phyloP scores from a whole-genome alignment of 2,113 vertebrate species.

The Gallinago paraguaiae region DNA sequence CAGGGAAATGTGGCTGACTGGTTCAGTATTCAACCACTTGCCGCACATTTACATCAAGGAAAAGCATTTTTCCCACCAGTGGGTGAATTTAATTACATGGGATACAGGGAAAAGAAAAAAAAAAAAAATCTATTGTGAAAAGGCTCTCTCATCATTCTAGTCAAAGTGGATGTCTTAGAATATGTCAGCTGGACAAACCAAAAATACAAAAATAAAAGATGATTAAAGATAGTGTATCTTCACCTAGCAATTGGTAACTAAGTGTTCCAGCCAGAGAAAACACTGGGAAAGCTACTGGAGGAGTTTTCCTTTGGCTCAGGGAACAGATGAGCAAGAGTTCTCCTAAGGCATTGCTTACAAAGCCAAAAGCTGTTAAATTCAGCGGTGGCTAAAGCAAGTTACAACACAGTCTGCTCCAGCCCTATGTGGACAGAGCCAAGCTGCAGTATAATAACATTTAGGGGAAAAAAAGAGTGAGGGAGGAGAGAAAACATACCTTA shows the following conservation, averaged over 20 bases:
- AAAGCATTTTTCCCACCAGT: slow-evolving; percentile 24
- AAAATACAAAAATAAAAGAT: slow-evolving; percentile 36
- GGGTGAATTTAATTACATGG: not conserved
- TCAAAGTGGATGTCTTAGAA: not conserved
- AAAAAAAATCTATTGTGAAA: not conserved
- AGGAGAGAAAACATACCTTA: slow-evolving; percentile 1
- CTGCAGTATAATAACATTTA: not conserved
- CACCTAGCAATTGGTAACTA: slow-evolving; percentile 43
- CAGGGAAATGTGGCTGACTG: not conserved
- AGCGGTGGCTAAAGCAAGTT: slow-evolving; percentile 39
- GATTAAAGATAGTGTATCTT: slow-evolving; percentile 46
- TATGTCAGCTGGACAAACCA: not conserved
- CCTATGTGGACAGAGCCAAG: slow-evolving; percentile 50
- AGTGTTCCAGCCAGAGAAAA: slow-evolving; percentile 61
- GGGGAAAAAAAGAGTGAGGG: not conserved
- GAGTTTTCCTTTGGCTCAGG: slow-evolving; percentile 61
- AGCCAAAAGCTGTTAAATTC: slow-evolving; percentile 63
- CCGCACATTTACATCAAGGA: not conserved
- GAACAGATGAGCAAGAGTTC: slow-evolving; percentile 59
- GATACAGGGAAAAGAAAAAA: not conserved
- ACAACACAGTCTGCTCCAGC: slow-evolving; percentile 44
- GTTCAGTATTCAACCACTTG: not conserved
- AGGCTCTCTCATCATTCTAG: not conserved
- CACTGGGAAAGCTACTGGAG: slow-evolving; percentile 57
- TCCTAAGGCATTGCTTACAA: slow-evolving; percentile 48